phyloP scores from a whole-genome alignment of 2,888 invertebrate species.

The Leptura quadrifasciata region DNA sequence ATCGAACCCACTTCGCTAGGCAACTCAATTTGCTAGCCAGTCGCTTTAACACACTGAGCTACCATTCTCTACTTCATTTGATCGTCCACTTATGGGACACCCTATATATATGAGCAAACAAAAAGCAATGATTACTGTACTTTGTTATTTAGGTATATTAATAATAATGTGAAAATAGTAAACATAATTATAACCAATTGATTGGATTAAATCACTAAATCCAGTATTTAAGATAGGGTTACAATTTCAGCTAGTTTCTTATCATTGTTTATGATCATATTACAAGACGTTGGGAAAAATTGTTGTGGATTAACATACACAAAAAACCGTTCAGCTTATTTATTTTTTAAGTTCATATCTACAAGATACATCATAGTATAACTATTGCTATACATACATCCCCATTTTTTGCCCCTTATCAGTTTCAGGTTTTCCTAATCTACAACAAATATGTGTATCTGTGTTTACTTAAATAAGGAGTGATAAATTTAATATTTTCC shows the following conservation, averaged over 20 bases:
- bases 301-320: constrained; percentile 14
- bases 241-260: neutral
- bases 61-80: too few species aligned
- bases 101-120: too few species aligned
- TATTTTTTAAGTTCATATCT: constrained; percentile 14
- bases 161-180: neutral
- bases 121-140: too few species aligned
- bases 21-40: too few species aligned
- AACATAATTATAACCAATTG: neutral
- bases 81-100: too few species aligned
- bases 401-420: constrained; percentile 24
- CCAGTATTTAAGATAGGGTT: neutral
- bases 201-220: neutral
- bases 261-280: constrained; percentile 6
- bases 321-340: constrained; percentile 3
- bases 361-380: constrained; percentile 19
- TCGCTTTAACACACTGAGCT: too few species aligned
- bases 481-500: constrained; percentile 27
- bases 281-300: constrained; percentile 7
- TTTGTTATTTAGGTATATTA: too few species aligned
- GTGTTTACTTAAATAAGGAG: constrained; percentile 19
- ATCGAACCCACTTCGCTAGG: too few species aligned
- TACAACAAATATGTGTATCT: constrained; percentile 22
- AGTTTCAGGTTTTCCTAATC: constrained; percentile 30
- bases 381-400: constrained; percentile 2